Evolutionary conservation across 1,140 invertebrate species (phyloP).

Genomic region (Archegozetes longisetosus): DNA sequence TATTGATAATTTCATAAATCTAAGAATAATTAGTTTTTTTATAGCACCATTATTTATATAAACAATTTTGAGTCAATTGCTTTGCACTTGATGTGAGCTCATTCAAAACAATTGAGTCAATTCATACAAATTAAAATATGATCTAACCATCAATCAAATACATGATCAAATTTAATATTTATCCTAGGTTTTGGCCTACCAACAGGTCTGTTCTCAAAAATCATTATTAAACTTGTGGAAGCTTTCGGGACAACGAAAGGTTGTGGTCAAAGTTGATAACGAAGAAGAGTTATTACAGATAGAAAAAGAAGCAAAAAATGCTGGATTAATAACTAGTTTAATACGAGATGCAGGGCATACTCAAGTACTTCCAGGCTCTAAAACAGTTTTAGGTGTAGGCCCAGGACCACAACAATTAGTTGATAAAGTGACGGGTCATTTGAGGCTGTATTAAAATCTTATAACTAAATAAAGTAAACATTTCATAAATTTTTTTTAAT

Average conservation of each 20-base stretch:
- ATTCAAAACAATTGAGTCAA: too few relatives aligned
- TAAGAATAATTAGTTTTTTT: too few relatives aligned
- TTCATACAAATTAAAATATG: too few relatives aligned
- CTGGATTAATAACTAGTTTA: constrained; percentile 49
- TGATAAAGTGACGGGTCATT: constrained; percentile 66
- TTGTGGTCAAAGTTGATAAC: constrained; percentile 48
- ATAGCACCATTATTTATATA: too few relatives aligned
- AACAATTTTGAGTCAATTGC: too few relatives aligned
- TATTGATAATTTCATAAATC: too few relatives aligned
- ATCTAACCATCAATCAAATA: too few relatives aligned
- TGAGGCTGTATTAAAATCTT: constrained; percentile 69
- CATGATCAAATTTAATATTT: neutral
- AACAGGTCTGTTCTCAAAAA: constrained; percentile 42
- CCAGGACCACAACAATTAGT: constrained; percentile 49
- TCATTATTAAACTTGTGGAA: constrained; percentile 56
- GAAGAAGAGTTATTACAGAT: constrained; percentile 34
- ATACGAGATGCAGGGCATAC: constrained; percentile 78
- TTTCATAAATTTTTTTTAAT: too few relatives aligned
- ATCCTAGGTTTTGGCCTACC: constrained; percentile 47
- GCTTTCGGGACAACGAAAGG: constrained; percentile 58
- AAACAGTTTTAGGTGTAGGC: constrained; percentile 78
- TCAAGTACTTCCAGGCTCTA: constrained; percentile 64
- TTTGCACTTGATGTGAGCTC: too few relatives aligned
- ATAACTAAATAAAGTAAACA: too few relatives aligned
- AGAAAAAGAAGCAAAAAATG: constrained; percentile 48